A percentile compares a stretch with the other conserved stretches of the same genome.
phyloP scores from a whole-genome alignment of 2,797 vertebrate genomes.

The Notolepis coatsorum region DNA sequence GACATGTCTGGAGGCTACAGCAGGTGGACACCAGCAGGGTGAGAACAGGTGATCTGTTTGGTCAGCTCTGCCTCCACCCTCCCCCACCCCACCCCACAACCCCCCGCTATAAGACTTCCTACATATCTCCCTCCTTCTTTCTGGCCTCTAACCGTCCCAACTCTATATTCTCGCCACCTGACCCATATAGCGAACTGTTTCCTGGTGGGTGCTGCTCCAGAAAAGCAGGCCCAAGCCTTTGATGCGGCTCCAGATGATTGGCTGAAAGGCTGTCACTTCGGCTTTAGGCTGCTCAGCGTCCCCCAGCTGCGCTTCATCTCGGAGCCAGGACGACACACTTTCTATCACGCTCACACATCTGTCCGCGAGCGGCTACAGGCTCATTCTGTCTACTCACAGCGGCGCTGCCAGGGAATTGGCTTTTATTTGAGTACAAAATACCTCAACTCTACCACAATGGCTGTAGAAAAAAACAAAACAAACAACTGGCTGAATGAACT shows the following conservation, averaged over 20 bases:
- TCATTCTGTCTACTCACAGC: slow-evolving; percentile 43
- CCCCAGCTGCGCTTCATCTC: slow-evolving; percentile 70
- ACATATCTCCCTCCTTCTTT: slow-evolving; percentile 45
- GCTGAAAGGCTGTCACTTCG: slow-evolving; percentile 75
- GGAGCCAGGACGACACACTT: slow-evolving; percentile 64
- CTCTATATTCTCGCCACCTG: slow-evolving; percentile 78
- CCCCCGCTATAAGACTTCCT: slow-evolving; percentile 42
- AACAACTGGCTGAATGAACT: slow-evolving; percentile 46
- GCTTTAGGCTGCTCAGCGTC: slow-evolving; percentile 69
- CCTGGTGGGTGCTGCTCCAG: slow-evolving; percentile 82
- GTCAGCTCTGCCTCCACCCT: slow-evolving; percentile 24
- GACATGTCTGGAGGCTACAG: slow-evolving; percentile 62
- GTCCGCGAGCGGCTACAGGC: slow-evolving; percentile 48
- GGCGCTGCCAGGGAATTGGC: slow-evolving; percentile 29
- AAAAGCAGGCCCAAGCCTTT: slow-evolving; percentile 78
- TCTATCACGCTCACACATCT: slow-evolving; percentile 54
- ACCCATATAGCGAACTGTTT: slow-evolving; percentile 78
- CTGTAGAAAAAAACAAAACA: slow-evolving; percentile 17
- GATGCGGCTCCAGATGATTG: slow-evolving; percentile 77
- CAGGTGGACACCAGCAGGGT: slow-evolving; percentile 69
- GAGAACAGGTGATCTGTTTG: slow-evolving; percentile 31
- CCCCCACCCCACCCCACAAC: slow-evolving; percentile 39
- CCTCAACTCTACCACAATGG: slow-evolving; percentile 48
- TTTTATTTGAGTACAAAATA: slow-evolving; percentile 55
- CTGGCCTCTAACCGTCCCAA: slow-evolving; percentile 53